Evolutionary conservation across 1,140 invertebrate species (phyloP), one percentile per base, ranked within the genome.

Genomic region (Ips typographus): DNA sequence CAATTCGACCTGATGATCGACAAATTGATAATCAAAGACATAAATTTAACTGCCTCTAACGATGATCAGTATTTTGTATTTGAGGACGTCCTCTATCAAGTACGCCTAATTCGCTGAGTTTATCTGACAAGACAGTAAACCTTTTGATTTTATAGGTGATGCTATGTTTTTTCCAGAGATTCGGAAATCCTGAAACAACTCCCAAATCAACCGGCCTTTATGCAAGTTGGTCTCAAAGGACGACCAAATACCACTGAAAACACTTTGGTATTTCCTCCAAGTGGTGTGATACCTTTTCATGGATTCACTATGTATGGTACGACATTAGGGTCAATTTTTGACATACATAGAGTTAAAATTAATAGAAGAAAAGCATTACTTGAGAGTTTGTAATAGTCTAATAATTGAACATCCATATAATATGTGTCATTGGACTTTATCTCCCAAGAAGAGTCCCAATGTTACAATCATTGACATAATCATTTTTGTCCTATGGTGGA

Each of bases 1-100:
- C 90, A 94, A 71, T 93, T 94, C 77, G 95, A 98, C 76, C 86
- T 98, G 1, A 90, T 98, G 81, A 90, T 96, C 3, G 95, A 98
- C 79, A 96, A 94, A 80, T 83, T 98, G 3, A 92, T 97, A 73
- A 94, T 96, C 70, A 98, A 97, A 85, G 96, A 98, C 82, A 93
- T 98, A 2, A 94, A 96, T 80, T 80, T 98, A 47, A 98, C 95
- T 6, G 94, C 95, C 0, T 94, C 94, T 3, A 98, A 98, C 80
- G 96, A 98, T 79, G 95, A 98, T 79, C 95, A 98, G 77, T 98
- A 98, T 80, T 98, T 98, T 83, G 95, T 98, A 0, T 98, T 98
- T 82, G 95, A 98, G 84, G 96, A 98, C 82, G 87, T 96, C 47
- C 82, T 98, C 0, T 96, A 97, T 81, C 95, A 98, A 85, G 94